These are phyloP conservation scores for Zosterops japonicus DNA, from an alignment of 2,113 vertebrate genomes.

Conservation along the genomic window DNA sequence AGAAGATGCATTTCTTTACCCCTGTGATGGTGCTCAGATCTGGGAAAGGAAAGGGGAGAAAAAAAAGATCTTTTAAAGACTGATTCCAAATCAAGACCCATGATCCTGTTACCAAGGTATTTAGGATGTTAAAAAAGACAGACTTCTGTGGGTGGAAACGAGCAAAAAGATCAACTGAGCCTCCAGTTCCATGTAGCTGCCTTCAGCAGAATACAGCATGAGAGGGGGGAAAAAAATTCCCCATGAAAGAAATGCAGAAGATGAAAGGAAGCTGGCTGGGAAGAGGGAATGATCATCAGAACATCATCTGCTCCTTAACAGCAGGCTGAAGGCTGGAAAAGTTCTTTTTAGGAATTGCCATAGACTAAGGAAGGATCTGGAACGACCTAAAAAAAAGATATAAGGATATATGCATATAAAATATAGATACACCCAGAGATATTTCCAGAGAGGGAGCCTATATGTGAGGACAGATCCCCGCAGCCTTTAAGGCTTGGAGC, in stretches of 20 bases:
- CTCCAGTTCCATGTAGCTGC: constrained; percentile 5
- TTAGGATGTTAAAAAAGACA: constrained; percentile 53
- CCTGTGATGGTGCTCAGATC: neutral
- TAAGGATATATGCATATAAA: neutral
- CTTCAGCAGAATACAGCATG: neutral
- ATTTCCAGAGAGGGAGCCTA: neutral
- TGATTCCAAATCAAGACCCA: constrained; percentile 33
- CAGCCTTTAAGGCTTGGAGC: constrained; percentile 8
- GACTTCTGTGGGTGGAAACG: constrained; percentile 40
- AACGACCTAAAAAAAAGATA: neutral
- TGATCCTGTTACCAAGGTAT: constrained; percentile 51
- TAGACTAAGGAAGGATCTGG: neutral
- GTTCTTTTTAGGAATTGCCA: constrained; percentile 31
- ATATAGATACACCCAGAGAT: neutral
- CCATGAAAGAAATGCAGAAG: neutral
- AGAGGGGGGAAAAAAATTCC: neutral
- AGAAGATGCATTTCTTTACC: neutral
- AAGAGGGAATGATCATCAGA: neutral
- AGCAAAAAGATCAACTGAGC: constrained; percentile 47
- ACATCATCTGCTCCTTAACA: constrained; percentile 1
- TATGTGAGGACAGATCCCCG: neutral
- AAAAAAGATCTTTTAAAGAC: neutral
- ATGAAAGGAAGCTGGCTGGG: neutral
- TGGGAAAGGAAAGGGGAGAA: neutral
- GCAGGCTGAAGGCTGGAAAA: neutral